Conservation (phyloP, 2,113 vertebrate genomes). For the Albula glossodonta region DNA sequence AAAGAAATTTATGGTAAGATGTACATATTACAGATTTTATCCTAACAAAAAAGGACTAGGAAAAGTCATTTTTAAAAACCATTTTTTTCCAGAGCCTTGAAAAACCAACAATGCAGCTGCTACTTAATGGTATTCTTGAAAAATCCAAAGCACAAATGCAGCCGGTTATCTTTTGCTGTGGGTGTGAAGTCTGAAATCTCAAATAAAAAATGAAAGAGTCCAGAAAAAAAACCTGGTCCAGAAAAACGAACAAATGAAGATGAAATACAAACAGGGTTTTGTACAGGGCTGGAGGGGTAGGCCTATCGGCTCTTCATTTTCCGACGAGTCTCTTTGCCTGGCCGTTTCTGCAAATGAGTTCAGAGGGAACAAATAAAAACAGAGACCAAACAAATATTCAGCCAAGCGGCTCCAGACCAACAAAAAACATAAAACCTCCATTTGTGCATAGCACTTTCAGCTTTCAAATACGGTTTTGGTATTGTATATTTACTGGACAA, state of each 20-base stretch:
- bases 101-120: background rate
- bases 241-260: background rate
- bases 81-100: background rate
- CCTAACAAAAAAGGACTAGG: no score
- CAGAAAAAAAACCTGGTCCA: no score
- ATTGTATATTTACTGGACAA: no score
- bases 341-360: conserved; percentile 80
- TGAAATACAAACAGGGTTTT: background rate
- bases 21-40: background rate
- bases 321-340: conserved; percentile 83
- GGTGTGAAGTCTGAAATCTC: background rate
- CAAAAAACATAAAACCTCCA: no score
- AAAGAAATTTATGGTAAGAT: no score
- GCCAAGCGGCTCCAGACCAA: background rate
- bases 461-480: no score
- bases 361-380: background rate
- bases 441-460: no score
- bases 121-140: background rate
- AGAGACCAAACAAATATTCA: background rate
- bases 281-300: background rate
- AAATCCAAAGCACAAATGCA: background rate
- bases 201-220: background rate
- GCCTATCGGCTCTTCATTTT: conserved; percentile 82
- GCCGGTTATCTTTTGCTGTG: background rate
- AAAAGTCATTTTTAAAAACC: no score